Conservation (phyloP, 2,797 vertebrate species). For the Streptopelia turtur region DNA sequence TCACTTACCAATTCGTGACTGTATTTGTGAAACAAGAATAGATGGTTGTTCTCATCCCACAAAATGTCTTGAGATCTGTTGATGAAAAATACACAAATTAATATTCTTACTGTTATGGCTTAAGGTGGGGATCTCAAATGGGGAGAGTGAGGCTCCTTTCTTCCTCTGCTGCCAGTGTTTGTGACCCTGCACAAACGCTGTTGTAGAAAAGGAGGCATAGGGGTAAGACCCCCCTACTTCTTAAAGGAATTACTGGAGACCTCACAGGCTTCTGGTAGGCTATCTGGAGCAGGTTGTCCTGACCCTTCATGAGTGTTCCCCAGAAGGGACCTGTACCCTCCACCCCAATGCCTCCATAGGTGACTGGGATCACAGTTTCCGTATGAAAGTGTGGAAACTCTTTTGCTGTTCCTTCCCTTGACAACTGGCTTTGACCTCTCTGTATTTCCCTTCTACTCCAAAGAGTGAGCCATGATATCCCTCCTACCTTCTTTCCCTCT, state of each 20-base stretch:
- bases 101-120: background rate
- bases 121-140: background rate
- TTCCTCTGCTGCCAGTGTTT: background rate
- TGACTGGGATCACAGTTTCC: background rate
- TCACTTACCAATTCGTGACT: background rate
- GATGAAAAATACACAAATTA: background rate
- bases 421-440: background rate
- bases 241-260: background rate
- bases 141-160: background rate
- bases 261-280: background rate
- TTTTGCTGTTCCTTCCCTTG: background rate
- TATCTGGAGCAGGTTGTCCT: background rate
- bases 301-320: background rate
- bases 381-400: background rate
- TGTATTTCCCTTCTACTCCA: background rate
- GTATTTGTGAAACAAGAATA: background rate
- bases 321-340: background rate
- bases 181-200: background rate
- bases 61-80: background rate
- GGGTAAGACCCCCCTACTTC: background rate
- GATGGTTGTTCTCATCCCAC: background rate
- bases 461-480: background rate
- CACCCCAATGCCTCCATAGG: background rate
- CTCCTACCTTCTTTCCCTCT: background rate
- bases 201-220: background rate